Conservation (phyloP, 2,888 invertebrate species). For the Papilio elwesi region DNA sequence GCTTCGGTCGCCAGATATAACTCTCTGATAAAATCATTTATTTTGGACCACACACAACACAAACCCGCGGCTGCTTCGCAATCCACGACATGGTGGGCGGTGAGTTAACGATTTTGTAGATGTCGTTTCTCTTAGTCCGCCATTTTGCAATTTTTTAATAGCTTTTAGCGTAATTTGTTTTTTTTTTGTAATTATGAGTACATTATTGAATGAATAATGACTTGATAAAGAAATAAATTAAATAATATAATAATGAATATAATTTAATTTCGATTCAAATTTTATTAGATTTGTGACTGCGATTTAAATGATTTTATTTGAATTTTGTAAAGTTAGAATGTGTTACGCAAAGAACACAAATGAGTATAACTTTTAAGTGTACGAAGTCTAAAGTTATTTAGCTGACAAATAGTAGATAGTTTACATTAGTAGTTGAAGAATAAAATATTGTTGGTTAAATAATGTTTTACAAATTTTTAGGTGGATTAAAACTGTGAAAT, state of each 20-base stretch:
- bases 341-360: too few species aligned
- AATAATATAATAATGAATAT: neutral
- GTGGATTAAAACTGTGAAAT: too few species aligned
- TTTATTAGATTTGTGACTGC: neutral
- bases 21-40: slow-evolving; percentile 27
- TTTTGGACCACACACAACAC: slow-evolving; percentile 30
- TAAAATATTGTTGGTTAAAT: too few species aligned
- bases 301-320: neutral
- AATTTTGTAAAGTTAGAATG: neutral
- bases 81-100: slow-evolving; percentile 29
- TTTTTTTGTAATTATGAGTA: slow-evolving; percentile 2
- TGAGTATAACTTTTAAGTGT: too few species aligned
- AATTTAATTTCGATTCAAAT: neutral
- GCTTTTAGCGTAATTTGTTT: slow-evolving; percentile 14
- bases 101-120: slow-evolving; percentile 25
- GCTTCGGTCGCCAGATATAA: slow-evolving; percentile 12
- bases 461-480: too few species aligned
- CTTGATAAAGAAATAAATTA: neutral
- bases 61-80: neutral
- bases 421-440: too few species aligned
- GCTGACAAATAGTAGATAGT: too few species aligned
- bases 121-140: slow-evolving; percentile 11
- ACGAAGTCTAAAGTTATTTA: too few species aligned
- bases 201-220: slow-evolving; percentile 5
- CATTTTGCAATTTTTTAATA: slow-evolving; percentile 31